A percentile compares a stretch with the other conserved stretches of the same genome.
Evolutionary conservation across 2,888 invertebrate genomes (phyloP).

Genomic region (Dendrolimus pini): DNA sequence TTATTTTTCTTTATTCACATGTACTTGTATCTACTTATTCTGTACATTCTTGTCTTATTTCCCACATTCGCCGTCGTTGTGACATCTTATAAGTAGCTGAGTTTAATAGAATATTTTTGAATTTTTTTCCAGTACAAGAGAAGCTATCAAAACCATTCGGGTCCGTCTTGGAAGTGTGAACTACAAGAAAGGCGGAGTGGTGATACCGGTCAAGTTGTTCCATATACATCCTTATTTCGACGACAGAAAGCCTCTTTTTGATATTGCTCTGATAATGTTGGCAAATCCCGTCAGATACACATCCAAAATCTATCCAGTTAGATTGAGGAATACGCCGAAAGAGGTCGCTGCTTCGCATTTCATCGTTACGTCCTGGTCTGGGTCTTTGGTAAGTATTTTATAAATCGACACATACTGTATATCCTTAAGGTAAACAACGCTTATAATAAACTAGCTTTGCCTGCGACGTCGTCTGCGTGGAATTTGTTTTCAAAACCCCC

Average conservation of each 20-base stretch:
- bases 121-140: constrained; percentile 34
- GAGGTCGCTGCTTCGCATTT: constrained; percentile 41
- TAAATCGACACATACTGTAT: constrained; percentile 2
- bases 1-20: too few relatives aligned
- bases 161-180: constrained; percentile 56
- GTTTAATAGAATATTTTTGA: neutral
- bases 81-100: too few relatives aligned
- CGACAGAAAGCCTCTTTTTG: constrained; percentile 42
- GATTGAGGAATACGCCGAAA: constrained; percentile 24
- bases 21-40: too few relatives aligned
- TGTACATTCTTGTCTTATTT: too few relatives aligned
- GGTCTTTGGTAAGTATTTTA: constrained; percentile 23
- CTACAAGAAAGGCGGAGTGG: constrained; percentile 44
- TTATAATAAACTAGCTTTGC: too few relatives aligned
- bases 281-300: constrained; percentile 29
- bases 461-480: too few relatives aligned
- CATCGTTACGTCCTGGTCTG: constrained; percentile 48
- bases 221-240: constrained; percentile 54
- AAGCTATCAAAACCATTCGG: constrained; percentile 34
- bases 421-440: neutral
- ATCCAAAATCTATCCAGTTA: constrained; percentile 33
- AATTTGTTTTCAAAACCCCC: too few relatives aligned
- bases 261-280: constrained; percentile 47
- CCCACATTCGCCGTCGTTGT: too few relatives aligned
- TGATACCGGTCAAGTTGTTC: constrained; percentile 41